A percentile compares a stretch with the other conserved stretches of the same genome.
phyloP scores from a whole-genome alignment of 2,113 vertebrate genomes.

The Seriola aureovittata region DNA sequence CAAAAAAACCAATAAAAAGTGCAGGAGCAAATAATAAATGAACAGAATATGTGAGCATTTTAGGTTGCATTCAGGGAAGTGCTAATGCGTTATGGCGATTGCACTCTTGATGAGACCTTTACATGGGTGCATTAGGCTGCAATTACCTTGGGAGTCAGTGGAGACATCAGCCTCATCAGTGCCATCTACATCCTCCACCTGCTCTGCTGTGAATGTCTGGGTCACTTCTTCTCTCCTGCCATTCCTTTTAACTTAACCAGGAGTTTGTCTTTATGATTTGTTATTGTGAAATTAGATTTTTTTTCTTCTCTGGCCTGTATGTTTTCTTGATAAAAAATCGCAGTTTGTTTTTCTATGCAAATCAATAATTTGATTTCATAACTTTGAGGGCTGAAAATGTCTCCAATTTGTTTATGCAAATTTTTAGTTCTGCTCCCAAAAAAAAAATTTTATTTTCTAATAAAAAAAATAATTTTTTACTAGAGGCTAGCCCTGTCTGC shows the following conservation, averaged over 20 bases:
- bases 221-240: slow-evolving; percentile 27
- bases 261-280: not conserved
- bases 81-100: slow-evolving; percentile 29
- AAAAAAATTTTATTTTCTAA: too few relatives aligned
- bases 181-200: slow-evolving; percentile 35
- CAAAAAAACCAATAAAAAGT: not conserved
- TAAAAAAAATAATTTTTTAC: not conserved
- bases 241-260: not conserved
- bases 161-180: slow-evolving; percentile 49
- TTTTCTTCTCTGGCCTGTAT: not conserved
- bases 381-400: not conserved
- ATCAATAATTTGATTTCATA: slow-evolving; percentile 1
- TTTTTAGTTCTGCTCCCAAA: not conserved
- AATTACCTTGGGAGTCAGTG: slow-evolving; percentile 51
- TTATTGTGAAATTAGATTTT: not conserved
- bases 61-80: slow-evolving; percentile 27
- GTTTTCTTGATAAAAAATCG: not conserved
- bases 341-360: not conserved
- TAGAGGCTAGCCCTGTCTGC: too few relatives aligned
- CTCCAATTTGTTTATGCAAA: not conserved
- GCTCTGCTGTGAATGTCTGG: slow-evolving; percentile 22
- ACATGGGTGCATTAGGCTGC: slow-evolving; percentile 47
- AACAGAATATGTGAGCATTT: not conserved
- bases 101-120: slow-evolving; percentile 50
- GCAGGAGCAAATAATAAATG: not conserved